phyloP scores from a whole-genome alignment of 1,140 invertebrate genomes.

The Brachionus rotundiformis region DNA sequence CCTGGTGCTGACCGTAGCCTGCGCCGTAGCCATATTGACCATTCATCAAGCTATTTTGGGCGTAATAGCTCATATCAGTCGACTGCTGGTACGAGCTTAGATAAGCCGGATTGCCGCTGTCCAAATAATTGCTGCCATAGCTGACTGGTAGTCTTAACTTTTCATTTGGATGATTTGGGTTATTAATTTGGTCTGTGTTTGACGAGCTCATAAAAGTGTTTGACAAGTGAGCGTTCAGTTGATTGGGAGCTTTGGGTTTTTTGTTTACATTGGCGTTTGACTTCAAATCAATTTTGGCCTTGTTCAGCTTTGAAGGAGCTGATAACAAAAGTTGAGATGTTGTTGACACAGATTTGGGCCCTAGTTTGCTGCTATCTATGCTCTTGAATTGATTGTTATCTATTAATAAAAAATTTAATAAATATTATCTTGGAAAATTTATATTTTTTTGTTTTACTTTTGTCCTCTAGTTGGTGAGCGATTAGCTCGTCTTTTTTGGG shows the following conservation, averaged over 20 bases:
- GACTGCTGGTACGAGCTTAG: neutral
- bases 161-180: neutral
- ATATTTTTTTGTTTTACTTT: slow-evolving; percentile 26
- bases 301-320: neutral
- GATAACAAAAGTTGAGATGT: slow-evolving; percentile 6
- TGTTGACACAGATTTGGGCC: slow-evolving; percentile 29
- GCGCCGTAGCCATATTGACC: neutral
- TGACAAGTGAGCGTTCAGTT: neutral
- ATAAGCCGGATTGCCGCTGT: neutral
- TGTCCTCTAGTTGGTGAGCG: slow-evolving; percentile 24
- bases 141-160: neutral
- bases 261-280: neutral
- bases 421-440: neutral
- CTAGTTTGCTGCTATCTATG: neutral
- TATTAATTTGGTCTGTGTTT: neutral
- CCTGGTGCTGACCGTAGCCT: neutral
- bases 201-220: slow-evolving; percentile 9
- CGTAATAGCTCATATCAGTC: slow-evolving; percentile 17
- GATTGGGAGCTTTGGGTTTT: neutral
- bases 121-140: neutral
- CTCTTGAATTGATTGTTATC: slow-evolving; percentile 46
- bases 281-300: neutral
- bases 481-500: slow-evolving; percentile 43
- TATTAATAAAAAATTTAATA: neutral
- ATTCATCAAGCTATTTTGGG: neutral